These are phyloP conservation scores for Spisula subtruncata DNA, from an alignment of 2,888 invertebrate species.

Conservation along the genomic window DNA sequence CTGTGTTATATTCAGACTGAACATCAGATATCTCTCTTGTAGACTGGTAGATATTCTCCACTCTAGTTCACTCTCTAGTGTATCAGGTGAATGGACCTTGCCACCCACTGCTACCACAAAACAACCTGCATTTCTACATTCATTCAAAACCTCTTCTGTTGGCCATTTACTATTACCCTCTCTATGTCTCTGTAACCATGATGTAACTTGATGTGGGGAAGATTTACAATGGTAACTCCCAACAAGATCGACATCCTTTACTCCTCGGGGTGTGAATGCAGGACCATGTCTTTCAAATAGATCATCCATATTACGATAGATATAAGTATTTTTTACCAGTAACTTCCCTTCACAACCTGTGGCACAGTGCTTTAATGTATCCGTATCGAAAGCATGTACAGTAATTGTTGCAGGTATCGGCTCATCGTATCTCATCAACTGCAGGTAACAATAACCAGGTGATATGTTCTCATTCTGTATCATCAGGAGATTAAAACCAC, in stretches of 20 bases:
- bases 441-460: background rate
- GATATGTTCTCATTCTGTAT: slow-evolving; percentile 14
- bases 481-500: background rate
- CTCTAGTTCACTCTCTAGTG: background rate
- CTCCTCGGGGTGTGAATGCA: background rate
- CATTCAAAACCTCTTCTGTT: no score
- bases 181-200: background rate
- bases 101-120: slow-evolving; percentile 2
- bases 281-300: background rate
- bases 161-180: no score
- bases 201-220: no score
- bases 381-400: no score
- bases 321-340: no score
- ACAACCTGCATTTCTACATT: background rate
- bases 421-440: background rate
- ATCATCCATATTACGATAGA: no score
- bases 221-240: background rate
- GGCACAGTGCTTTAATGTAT: no score
- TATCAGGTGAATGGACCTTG: no score
- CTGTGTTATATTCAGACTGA: background rate
- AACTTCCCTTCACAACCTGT: no score
- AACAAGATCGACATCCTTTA: background rate
- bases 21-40: no score
- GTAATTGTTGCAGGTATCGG: no score
- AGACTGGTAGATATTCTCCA: no score